These are phyloP conservation scores for Anabas testudineus DNA, from an alignment of 2,797 vertebrate species.

Conservation along the genomic window DNA sequence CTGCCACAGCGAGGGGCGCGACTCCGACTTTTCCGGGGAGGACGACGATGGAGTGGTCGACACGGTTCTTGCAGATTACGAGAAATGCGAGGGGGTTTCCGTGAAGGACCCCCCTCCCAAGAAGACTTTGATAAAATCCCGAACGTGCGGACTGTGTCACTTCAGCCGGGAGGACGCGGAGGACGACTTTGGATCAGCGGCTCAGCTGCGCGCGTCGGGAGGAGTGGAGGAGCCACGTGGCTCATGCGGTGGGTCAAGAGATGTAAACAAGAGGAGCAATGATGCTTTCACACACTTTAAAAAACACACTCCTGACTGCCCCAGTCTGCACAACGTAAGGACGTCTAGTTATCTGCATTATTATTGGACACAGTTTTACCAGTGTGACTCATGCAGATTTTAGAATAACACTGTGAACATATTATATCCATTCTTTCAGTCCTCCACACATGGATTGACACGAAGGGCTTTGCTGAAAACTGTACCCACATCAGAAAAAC, in stretches of 20 bases:
- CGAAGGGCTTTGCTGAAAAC: constrained; percentile 46
- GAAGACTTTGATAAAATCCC: constrained; percentile 65
- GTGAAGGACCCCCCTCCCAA: constrained; percentile 41
- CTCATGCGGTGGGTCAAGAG: constrained; percentile 18
- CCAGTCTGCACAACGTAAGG: constrained; percentile 61
- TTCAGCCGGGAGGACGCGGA: constrained; percentile 61
- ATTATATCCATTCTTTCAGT: constrained; percentile 9
- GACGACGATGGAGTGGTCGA: constrained; percentile 70
- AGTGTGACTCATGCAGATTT: background rate
- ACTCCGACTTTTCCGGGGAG: constrained; percentile 70
- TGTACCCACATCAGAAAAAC: constrained; percentile 59
- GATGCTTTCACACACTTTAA: constrained; percentile 46
- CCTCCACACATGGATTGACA: constrained; percentile 59
- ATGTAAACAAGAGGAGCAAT: constrained; percentile 60
- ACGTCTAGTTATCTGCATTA: background rate
- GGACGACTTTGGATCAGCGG: constrained; percentile 38
- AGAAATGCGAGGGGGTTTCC: constrained; percentile 12
- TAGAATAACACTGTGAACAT: background rate
- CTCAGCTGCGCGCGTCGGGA: constrained; percentile 13
- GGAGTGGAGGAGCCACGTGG: constrained; percentile 51
- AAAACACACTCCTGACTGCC: constrained; percentile 28
- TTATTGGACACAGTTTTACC: background rate
- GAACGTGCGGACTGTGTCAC: constrained; percentile 75
- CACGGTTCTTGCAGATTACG: constrained; percentile 51
- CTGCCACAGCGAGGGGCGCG: constrained; percentile 71